Base-by-base conservation (phyloP, 1,140 invertebrate species). In the Drosophila micromelanica region DNA sequence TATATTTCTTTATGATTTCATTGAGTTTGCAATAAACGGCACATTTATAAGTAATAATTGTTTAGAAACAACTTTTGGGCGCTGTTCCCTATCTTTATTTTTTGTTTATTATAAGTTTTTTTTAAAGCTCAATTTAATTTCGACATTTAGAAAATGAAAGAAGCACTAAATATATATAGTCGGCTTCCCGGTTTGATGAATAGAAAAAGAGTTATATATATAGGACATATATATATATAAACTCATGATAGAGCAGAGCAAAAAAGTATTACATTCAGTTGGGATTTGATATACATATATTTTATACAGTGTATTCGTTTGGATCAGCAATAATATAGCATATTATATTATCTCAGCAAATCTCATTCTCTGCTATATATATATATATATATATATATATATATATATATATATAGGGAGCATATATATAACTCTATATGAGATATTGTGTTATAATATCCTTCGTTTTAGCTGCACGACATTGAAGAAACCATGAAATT, bases 1-100 rank as follows among this genome's bases (percentile, higher is more conserved):
- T 43, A 13, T 23, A 30, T 30, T 32, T 46, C 35, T 48, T 67
- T 38, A 20, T 55, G 55, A 48, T 45, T 67, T 63, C 48, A 75
- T 75, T 75, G 59, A 75, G 73, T 75, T 64, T 75, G 59, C 72
- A 65, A 62, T 72, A 79, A 87, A 89, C 84, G 84, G 82, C 84
- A 87, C 84, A 87, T 89, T 87, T 89, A 89, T 87, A 89, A 89
- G 82, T 86, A 82, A 86, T 86, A 85, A 85, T 68, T 70, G 78
- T 76, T 76, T 80, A 48, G 68, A 78, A 78, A 78, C 76, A 78
- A 79, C 73, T 45, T 67, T 64, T 75, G 40, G 37, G 59, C 60
- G 51, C 65, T 71, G 43, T 73, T n/a, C n/a, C n/a, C n/a, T n/a
- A 46, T 45, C 45, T 55, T 54, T 59, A 42, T 13, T 13, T 52